phyloP scores from a whole-genome alignment of 2,888 invertebrate genomes.

The Ecdyonurus torrentis region DNA sequence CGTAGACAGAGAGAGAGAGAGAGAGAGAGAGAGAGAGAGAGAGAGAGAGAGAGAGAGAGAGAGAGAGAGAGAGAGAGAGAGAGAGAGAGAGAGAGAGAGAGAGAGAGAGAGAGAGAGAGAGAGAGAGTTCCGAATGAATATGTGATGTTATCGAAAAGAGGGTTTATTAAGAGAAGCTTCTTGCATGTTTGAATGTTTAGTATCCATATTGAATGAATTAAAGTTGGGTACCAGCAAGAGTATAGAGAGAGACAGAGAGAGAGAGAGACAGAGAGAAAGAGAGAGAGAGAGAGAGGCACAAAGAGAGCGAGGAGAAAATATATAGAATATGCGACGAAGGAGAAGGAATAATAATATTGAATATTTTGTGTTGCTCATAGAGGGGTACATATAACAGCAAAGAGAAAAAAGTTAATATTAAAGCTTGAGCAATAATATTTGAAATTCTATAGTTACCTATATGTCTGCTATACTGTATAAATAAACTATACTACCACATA shows the following conservation, averaged over 20 bases:
- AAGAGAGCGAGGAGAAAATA: background rate
- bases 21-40: background rate
- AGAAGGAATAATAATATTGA: background rate
- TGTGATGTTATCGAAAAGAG: background rate
- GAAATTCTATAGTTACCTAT: background rate
- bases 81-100: background rate
- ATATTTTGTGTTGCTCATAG: background rate
- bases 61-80: background rate
- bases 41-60: background rate
- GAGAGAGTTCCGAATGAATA: background rate
- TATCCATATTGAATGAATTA: background rate
- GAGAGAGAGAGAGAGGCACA: slow-evolving; percentile 3
- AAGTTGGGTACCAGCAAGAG: background rate
- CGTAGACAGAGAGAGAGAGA: background rate
- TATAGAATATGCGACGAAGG: background rate
- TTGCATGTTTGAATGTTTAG: background rate
- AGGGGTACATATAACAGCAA: background rate
- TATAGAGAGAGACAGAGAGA: slow-evolving; percentile 2
- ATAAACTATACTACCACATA: background rate
- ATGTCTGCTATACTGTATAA: background rate
- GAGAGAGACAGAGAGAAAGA: background rate
- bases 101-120: background rate
- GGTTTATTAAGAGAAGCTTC: background rate
- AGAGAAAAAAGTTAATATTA: background rate
- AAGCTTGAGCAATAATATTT: background rate